Base-by-base conservation (phyloP, 2,888 invertebrate genomes). In the Ischnus inquisitorius region DNA sequence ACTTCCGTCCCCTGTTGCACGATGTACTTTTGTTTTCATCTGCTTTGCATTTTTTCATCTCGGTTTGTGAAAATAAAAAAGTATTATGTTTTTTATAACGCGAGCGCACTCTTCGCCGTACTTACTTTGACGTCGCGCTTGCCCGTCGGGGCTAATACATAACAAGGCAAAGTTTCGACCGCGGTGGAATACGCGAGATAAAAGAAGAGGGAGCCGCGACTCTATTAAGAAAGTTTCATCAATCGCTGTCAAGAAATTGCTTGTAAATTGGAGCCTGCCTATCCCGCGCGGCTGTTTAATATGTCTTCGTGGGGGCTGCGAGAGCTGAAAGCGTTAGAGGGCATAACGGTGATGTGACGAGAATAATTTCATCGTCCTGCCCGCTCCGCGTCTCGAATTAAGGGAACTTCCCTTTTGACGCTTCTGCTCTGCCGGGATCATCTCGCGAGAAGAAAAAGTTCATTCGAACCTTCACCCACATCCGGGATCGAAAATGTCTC, bases 161-260 rank as follows among this genome's bases (percentile, higher is more conserved):
- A 34, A 34, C 34, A 6, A 3, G 5, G 6, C 34, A 34, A 34
- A 34, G 34, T 34, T 34, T 34, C 8, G 34, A 34, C 2, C 34
- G n/a, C 34, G 22, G 22, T 12, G 54, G 12, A 22, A 3, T 22
- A 22, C 10, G 22, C 10, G 10, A 4, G 16, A 22, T 8, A 19
- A 41, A 6, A 25, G 22, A 57, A 41, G 22, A 57, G 22, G 10
- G 22, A 14, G 1, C 0, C 57, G 1, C n/a, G 19, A 28, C 22
- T n/a, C 2, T 39, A 48, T 51, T 34, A 16, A 10, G 25, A 22
- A 39, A 57, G 41, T 41, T 71, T 57, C 8, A 71, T 71, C 25
- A 71, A 71, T 71, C 57, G 54, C 57, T 57, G 57, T 71, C 71
- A 22, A 54, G n/a, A 19, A 71, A 71, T 14, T 22, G 57, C 43